phyloP scores from a whole-genome alignment of 2,113 vertebrate genomes.

The Talpa occidentalis region DNA sequence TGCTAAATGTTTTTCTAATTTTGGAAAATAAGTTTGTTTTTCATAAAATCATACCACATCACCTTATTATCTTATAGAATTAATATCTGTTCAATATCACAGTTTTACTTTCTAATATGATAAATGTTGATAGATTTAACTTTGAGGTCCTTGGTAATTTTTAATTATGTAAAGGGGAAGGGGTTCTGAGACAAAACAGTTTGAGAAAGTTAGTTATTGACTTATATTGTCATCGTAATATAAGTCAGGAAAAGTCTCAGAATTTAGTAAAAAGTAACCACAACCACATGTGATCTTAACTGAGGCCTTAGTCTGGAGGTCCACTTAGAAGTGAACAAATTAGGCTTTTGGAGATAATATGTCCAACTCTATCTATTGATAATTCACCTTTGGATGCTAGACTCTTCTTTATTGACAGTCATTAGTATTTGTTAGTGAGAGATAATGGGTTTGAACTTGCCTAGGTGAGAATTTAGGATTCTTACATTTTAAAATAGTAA shows the following conservation, averaged over 20 bases:
- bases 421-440: neutral
- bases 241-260: neutral
- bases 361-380: neutral
- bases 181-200: neutral
- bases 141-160: neutral
- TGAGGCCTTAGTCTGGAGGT: neutral
- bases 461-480: neutral
- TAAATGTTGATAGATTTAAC: neutral
- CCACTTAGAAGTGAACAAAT: neutral
- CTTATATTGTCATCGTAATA: neutral
- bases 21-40: neutral
- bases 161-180: neutral
- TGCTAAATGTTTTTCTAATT: neutral
- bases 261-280: neutral
- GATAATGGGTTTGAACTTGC: neutral
- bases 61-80: neutral
- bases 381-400: neutral
- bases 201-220: neutral
- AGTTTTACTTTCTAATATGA: neutral
- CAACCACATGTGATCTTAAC: neutral
- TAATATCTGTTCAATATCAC: neutral
- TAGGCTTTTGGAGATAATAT: neutral
- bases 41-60: neutral
- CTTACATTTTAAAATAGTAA: slow-evolving; percentile 5
- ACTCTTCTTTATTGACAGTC: neutral